Conservation (phyloP, 2,797 vertebrate genomes). For the Uromys caudimaculatus region DNA sequence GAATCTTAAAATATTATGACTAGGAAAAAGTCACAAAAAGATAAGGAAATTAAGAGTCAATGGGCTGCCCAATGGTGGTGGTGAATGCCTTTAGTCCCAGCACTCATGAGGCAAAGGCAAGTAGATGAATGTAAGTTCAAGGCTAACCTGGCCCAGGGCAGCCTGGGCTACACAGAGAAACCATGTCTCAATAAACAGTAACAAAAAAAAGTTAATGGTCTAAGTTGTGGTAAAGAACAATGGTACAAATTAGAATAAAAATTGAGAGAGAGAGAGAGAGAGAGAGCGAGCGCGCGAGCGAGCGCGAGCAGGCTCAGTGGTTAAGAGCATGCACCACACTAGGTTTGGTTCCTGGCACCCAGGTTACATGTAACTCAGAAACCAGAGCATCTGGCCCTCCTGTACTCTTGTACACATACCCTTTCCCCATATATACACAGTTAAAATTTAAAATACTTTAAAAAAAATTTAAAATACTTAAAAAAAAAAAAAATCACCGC, state of each 20-base stretch:
- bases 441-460: neutral
- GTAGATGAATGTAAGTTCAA: neutral
- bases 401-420: neutral
- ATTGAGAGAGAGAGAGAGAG: neutral
- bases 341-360: neutral
- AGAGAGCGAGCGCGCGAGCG: neutral
- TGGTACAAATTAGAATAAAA: neutral
- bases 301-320: neutral
- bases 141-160: neutral
- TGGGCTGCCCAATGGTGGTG: neutral
- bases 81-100: neutral
- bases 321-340: neutral
- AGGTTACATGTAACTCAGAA: neutral
- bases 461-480: neutral
- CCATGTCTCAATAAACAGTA: neutral
- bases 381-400: neutral
- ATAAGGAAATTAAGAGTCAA: constrained; percentile 27
- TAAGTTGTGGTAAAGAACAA: neutral
- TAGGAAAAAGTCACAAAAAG: neutral
- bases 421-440: neutral
- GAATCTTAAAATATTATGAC: constrained; percentile 11
- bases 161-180: neutral
- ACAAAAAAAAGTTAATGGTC: neutral
- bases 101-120: neutral
- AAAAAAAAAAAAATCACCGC: neutral